Percentiles rank a stretch among this genome's conserved stretches.
These are phyloP conservation scores for Glaucopsyche alexis DNA, from an alignment of 2,888 invertebrate species.

Conservation along the genomic window DNA sequence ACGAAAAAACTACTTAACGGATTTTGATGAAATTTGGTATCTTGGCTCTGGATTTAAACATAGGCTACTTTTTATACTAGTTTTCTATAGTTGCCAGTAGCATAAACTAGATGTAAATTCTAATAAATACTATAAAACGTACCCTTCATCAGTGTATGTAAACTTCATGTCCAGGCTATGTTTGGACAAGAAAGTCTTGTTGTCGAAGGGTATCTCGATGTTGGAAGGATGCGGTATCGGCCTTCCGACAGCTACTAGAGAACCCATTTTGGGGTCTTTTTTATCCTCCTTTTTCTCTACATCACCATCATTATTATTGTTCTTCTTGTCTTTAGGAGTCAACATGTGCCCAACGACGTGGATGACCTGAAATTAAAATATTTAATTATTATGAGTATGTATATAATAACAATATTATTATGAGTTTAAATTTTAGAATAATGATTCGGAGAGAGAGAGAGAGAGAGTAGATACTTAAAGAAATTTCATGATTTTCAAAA, in stretches of 20 bases:
- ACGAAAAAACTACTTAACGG: too few relatives aligned
- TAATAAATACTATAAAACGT: conserved; percentile 55
- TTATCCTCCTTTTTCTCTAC: conserved; percentile 51
- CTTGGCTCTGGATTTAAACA: too few relatives aligned
- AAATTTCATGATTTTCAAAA: too few relatives aligned
- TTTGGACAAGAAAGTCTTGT: conserved; percentile 93
- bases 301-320: conserved; percentile 45
- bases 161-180: conserved; percentile 97
- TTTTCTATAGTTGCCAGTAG: too few relatives aligned
- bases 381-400: neutral
- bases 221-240: conserved; percentile 95
- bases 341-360: conserved; percentile 92
- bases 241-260: conserved; percentile 87
- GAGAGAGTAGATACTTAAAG: too few relatives aligned
- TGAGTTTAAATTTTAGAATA: too few relatives aligned
- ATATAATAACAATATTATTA: too few relatives aligned
- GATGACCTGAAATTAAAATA: conserved; percentile 84
- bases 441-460: too few relatives aligned
- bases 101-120: too few relatives aligned
- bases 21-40: too few relatives aligned
- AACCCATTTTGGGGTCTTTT: conserved; percentile 54
- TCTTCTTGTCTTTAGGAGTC: conserved; percentile 55
- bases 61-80: too few relatives aligned
- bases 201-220: conserved; percentile 93
- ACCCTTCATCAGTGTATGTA: conserved; percentile 96